phyloP scores from a whole-genome alignment of 92 coral and sea anemone species.

The Virgularia gustaviana region DNA sequence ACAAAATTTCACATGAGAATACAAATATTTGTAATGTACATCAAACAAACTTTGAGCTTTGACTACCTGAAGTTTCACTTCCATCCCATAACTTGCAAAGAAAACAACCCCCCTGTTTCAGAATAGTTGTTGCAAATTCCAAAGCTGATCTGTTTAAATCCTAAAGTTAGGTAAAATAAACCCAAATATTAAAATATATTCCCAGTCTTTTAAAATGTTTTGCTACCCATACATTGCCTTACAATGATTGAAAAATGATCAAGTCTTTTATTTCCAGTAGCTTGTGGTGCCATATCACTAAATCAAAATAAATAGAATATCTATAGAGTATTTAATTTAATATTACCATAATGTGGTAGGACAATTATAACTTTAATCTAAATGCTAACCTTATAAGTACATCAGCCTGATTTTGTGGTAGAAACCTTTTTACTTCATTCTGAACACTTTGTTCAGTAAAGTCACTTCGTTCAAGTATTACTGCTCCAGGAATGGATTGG shows the following conservation, averaged over 20 bases:
- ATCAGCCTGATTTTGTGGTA: constrained; percentile 64
- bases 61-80: constrained; percentile 66
- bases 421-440: constrained; percentile 39
- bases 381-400: constrained; percentile 67
- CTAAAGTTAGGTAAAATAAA: constrained; percentile 31
- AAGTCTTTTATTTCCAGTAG: constrained; percentile 73
- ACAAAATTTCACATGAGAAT: too few relatives aligned
- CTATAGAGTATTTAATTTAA: too few relatives aligned
- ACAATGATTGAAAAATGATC: constrained; percentile 75
- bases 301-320: too few relatives aligned
- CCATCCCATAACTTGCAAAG: constrained; percentile 97
- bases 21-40: too few relatives aligned
- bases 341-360: too few relatives aligned
- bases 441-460: constrained; percentile 61
- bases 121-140: constrained; percentile 53
- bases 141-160: constrained; percentile 72
- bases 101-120: constrained; percentile 63
- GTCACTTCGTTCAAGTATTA: constrained; percentile 59
- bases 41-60: too few relatives aligned
- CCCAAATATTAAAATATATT: not conserved
- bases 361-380: not conserved
- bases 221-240: constrained; percentile 37
- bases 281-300: constrained; percentile 95
- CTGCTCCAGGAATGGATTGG: constrained; percentile 66
- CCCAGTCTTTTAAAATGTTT: not conserved